Evolutionary conservation across 2,888 invertebrate genomes (phyloP).

Genomic region (Amitus sp.): DNA sequence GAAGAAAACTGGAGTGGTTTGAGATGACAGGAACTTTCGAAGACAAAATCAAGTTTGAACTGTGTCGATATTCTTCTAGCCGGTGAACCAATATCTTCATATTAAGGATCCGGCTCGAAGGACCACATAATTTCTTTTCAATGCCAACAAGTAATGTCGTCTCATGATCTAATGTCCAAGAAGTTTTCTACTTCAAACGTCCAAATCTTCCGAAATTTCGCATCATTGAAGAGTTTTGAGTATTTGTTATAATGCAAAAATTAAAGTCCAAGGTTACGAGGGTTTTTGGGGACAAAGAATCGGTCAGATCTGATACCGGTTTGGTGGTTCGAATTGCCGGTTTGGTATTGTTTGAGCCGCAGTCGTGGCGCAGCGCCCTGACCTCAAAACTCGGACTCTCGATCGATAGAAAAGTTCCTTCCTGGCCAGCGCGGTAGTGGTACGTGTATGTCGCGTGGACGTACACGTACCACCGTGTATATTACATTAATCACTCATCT

Average conservation of each 20-base stretch:
- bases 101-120: neutral
- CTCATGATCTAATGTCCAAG: too few relatives aligned
- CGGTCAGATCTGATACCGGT: neutral
- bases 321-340: slow-evolving; percentile 15
- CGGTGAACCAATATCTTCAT: neutral
- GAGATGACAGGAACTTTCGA: too few relatives aligned
- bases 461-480: slow-evolving; percentile 31
- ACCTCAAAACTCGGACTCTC: slow-evolving; percentile 55
- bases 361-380: slow-evolving; percentile 63
- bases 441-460: slow-evolving; percentile 34
- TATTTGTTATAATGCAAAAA: too few relatives aligned
- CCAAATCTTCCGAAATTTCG: too few relatives aligned
- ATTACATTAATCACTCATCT: slow-evolving; percentile 1
- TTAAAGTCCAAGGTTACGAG: too few relatives aligned
- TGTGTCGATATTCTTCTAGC: too few relatives aligned
- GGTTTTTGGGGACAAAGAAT: too few relatives aligned
- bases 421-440: slow-evolving; percentile 12
- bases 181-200: too few relatives aligned
- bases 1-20: too few relatives aligned
- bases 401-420: slow-evolving; percentile 43
- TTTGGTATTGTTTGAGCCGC: slow-evolving; percentile 31
- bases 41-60: too few relatives aligned
- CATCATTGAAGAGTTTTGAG: too few relatives aligned
- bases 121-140: neutral
- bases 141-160: too few relatives aligned